Evolutionary conservation across 2,113 vertebrate species (phyloP).

Genomic region (Sporophila hypoxantha): DNA sequence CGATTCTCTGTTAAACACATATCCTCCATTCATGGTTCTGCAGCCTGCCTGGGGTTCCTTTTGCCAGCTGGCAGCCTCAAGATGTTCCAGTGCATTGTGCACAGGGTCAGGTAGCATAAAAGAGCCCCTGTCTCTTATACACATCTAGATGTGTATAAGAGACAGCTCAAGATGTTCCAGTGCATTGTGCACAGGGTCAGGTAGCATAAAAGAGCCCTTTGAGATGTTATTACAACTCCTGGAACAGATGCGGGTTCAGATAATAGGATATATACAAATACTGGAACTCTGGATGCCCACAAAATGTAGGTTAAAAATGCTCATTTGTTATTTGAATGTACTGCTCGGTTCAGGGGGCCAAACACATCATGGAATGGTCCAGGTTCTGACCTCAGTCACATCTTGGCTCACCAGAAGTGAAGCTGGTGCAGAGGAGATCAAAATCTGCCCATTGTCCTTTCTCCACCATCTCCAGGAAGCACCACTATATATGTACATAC

Average conservation of each 20-base stretch:
- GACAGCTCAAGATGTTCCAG: conserved; percentile 25
- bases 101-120: conserved; percentile 49
- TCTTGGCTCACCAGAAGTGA: not conserved
- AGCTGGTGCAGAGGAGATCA: not conserved
- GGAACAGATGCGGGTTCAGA: conserved; percentile 20
- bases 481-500: not conserved
- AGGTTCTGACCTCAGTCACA: not conserved
- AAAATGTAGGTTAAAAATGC: not conserved
- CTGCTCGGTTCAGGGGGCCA: not conserved
- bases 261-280: conserved; percentile 1
- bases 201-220: conserved; percentile 63
- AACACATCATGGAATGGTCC: not conserved
- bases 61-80: conserved; percentile 45
- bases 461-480: not conserved
- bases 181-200: conserved; percentile 15
- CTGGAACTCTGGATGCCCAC: conserved; percentile 14
- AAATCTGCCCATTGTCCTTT: not conserved
- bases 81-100: conserved; percentile 6
- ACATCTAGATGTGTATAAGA: too few relatives aligned
- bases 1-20: conserved; percentile 26
- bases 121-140: too few relatives aligned
- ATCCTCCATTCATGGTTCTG: not conserved
- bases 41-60: not conserved
- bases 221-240: conserved; percentile 27
- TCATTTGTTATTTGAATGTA: not conserved